Conservation (phyloP, 1,140 invertebrate genomes). For the Antheraea pernyi region DNA sequence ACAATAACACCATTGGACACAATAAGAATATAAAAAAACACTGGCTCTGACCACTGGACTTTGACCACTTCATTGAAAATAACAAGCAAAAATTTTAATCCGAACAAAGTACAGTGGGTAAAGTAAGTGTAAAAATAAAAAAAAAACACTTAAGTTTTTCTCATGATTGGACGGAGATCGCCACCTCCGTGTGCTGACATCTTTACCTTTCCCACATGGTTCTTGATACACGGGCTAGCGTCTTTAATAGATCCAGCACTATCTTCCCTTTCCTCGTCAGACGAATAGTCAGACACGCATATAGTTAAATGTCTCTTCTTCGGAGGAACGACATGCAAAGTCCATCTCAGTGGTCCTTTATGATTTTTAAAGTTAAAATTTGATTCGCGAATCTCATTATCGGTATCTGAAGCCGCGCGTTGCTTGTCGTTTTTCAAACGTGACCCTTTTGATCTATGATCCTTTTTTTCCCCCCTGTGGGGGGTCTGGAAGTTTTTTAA, state of each 20-base stretch:
- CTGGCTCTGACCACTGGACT: conserved; percentile 30
- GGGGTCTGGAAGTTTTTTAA: conserved; percentile 75
- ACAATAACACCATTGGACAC: conserved; percentile 42
- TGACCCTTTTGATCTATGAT: conserved; percentile 48
- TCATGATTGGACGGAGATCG: conserved; percentile 62
- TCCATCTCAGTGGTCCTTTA: conserved; percentile 60
- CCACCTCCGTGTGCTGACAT: conserved; percentile 67
- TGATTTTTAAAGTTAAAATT: conserved; percentile 34
- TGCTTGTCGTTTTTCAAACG: conserved; percentile 52
- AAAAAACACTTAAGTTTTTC: conserved; percentile 48
- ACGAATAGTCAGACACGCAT: conserved; percentile 65
- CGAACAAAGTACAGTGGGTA: neutral
- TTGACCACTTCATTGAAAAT: conserved; percentile 12
- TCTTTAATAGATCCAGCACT: conserved; percentile 48
- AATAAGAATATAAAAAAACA: conserved; percentile 52
- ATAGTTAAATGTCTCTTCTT: conserved; percentile 64
- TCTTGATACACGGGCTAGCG: conserved; percentile 53
- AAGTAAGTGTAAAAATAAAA: neutral
- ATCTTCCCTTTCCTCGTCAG: conserved; percentile 60
- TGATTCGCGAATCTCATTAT: conserved; percentile 53
- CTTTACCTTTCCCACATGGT: conserved; percentile 51
- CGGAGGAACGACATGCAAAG: conserved; percentile 56
- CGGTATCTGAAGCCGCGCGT: conserved; percentile 61
- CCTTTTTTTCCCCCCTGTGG: conserved; percentile 69
- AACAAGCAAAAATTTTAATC: neutral